Evolutionary conservation across 2,797 vertebrate species (phyloP).

Genomic region (Pangasius krempfi): DNA sequence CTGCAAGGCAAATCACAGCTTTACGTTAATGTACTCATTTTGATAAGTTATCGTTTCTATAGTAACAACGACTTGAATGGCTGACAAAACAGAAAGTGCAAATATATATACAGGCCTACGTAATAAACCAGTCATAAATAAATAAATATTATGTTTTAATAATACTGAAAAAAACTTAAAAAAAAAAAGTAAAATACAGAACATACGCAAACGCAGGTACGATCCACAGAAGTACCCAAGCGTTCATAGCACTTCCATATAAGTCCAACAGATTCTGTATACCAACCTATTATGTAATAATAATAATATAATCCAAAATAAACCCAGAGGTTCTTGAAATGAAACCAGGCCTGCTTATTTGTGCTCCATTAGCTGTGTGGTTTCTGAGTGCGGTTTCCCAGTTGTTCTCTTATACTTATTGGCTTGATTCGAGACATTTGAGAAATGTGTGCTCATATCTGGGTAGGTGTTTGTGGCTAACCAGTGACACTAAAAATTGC

Average conservation of each 20-base stretch:
- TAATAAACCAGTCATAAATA: background rate
- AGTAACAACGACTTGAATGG: background rate
- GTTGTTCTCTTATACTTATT: background rate
- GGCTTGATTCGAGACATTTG: background rate
- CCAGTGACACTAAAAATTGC: background rate
- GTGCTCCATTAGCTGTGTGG: background rate
- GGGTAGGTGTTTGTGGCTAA: conserved; percentile 5
- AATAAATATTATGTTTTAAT: background rate
- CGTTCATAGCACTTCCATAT: background rate
- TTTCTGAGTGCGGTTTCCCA: background rate
- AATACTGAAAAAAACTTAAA: too few relatives aligned
- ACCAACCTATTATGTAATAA: background rate
- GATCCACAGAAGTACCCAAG: background rate
- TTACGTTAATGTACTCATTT: background rate
- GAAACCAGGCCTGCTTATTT: background rate
- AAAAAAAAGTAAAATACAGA: background rate
- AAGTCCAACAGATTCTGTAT: background rate
- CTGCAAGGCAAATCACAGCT: too few relatives aligned
- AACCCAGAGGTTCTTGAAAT: background rate
- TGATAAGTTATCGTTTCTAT: background rate
- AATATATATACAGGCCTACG: background rate
- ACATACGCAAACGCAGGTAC: background rate
- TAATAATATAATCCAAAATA: background rate
- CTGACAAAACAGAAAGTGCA: background rate
- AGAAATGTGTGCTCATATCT: background rate